These are phyloP conservation scores for Rallus crepitans DNA, from an alignment of 2,797 vertebrate species.

Conservation along the genomic window DNA sequence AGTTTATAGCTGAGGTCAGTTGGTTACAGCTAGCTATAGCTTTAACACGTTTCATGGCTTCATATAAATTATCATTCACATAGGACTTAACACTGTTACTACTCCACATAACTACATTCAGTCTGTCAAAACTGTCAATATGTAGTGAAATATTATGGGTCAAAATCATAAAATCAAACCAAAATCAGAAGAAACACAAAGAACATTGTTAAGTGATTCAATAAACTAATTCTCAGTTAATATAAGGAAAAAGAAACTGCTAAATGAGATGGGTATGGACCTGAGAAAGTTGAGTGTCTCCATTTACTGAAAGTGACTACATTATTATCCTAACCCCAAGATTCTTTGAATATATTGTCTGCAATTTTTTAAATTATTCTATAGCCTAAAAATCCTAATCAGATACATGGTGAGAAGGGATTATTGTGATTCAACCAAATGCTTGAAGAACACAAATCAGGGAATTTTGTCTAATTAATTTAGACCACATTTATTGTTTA, in stretches of 20 bases:
- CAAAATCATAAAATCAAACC: neutral
- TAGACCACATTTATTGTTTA: neutral
- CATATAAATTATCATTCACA: neutral
- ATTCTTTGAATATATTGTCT: neutral
- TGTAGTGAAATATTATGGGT: neutral
- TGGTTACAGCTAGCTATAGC: neutral
- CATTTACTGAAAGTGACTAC: neutral
- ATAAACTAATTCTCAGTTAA: neutral
- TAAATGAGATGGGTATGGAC: neutral
- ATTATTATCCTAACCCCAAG: neutral
- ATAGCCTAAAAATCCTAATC: neutral
- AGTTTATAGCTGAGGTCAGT: neutral
- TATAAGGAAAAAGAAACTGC: neutral
- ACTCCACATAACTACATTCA: neutral
- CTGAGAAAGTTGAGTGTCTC: neutral
- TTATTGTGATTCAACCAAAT: neutral
- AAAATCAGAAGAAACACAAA: neutral
- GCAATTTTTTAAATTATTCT: neutral
- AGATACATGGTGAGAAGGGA: neutral
- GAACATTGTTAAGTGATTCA: neutral
- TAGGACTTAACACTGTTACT: neutral
- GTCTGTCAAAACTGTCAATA: neutral
- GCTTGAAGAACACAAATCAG: neutral
- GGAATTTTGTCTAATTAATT: neutral
- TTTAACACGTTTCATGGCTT: neutral